These are phyloP conservation scores for Tenrec ecaudatus DNA, from an alignment of 2,113 vertebrate species.

Conservation along the genomic window DNA sequence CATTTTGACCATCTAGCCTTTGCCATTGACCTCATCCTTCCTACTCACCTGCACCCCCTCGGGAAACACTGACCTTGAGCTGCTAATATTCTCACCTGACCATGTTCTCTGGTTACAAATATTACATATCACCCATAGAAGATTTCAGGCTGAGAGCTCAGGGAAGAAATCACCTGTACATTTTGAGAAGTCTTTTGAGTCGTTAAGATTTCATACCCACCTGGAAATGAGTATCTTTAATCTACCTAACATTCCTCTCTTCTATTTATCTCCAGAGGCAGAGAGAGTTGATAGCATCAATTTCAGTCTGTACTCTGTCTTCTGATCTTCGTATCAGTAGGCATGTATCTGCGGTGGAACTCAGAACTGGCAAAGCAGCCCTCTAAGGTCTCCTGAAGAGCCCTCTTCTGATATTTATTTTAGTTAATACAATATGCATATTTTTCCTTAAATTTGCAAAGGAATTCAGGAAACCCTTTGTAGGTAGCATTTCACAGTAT, in stretches of 20 bases:
- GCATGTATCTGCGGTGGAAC: not conserved
- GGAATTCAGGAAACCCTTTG: not conserved
- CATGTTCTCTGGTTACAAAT: not conserved
- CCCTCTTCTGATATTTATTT: not conserved
- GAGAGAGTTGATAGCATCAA: rapidly evolving
- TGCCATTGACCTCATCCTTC: not conserved
- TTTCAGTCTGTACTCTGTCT: not conserved
- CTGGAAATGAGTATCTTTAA: too few relatives aligned
- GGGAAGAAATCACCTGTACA: too few relatives aligned
- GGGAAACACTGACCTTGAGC: not conserved
- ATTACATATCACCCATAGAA: not conserved
- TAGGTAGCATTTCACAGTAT: too few relatives aligned
- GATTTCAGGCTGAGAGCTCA: not conserved
- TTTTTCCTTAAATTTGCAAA: not conserved
- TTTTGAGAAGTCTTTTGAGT: too few relatives aligned
- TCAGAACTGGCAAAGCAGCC: not conserved
- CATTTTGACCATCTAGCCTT: not conserved
- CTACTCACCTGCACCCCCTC: not conserved
- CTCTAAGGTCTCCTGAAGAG: not conserved
- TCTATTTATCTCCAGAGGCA: not conserved
- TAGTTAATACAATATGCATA: not conserved
- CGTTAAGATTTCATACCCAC: not conserved
- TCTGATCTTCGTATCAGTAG: not conserved
- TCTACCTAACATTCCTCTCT: not conserved
- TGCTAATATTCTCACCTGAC: not conserved